phyloP scores from a whole-genome alignment of 2,113 vertebrate genomes.

The Aythya baeri region DNA sequence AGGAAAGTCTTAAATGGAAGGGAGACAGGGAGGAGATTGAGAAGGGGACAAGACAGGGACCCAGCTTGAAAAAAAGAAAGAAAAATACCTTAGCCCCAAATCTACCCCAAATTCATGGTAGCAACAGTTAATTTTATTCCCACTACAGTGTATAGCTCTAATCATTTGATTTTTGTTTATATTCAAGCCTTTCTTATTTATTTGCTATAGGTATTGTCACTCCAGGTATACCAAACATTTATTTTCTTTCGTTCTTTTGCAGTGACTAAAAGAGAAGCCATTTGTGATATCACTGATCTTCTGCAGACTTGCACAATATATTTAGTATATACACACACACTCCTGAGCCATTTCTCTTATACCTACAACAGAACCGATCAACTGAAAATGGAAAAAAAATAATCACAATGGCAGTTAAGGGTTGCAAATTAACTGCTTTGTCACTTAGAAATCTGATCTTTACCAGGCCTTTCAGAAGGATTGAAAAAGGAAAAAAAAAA shows the following conservation, averaged over 20 bases:
- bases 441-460: constrained; percentile 27
- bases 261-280: background rate
- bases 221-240: background rate
- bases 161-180: background rate
- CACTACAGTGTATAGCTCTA: background rate
- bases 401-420: background rate
- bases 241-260: background rate
- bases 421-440: constrained; percentile 1
- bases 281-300: background rate
- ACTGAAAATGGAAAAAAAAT: background rate
- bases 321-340: background rate
- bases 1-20: background rate
- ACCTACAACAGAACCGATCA: background rate
- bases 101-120: background rate
- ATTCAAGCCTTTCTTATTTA: background rate
- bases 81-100: background rate
- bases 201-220: background rate
- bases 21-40: background rate
- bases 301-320: background rate
- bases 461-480: constrained; percentile 43
- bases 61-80: background rate
- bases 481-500: background rate
- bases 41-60: background rate
- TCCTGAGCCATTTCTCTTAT: background rate
- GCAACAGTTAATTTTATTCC: background rate